Evolutionary conservation across 2,888 invertebrate genomes (phyloP).

Genomic region (Drosophila antonietae): DNA sequence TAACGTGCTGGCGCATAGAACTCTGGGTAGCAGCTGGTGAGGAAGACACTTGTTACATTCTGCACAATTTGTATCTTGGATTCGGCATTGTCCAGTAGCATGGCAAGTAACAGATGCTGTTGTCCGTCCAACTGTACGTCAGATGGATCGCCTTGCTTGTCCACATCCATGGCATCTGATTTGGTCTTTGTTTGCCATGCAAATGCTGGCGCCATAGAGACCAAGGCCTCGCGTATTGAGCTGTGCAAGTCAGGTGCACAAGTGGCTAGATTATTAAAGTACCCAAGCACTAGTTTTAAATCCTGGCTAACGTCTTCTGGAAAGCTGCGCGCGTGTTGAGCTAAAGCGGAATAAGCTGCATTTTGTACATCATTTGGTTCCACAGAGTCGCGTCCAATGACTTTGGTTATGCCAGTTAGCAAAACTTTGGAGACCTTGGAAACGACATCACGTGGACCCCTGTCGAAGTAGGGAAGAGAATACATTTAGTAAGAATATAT

Average conservation of each 20-base stretch:
- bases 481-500: background rate
- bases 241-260: slow-evolving; percentile 86
- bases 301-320: slow-evolving; percentile 89
- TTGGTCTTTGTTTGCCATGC: slow-evolving; percentile 82
- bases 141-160: slow-evolving; percentile 40
- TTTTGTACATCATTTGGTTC: slow-evolving; percentile 85
- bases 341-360: slow-evolving; percentile 84
- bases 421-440: slow-evolving; percentile 83
- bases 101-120: slow-evolving; percentile 86
- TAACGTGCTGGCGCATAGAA: slow-evolving; percentile 93
- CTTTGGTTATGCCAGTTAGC: slow-evolving; percentile 82
- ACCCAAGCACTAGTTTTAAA: slow-evolving; percentile 85
- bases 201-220: slow-evolving; percentile 89
- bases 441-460: slow-evolving; percentile 82
- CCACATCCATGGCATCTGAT: slow-evolving; percentile 69
- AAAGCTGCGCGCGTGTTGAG: slow-evolving; percentile 85
- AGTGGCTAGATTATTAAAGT: slow-evolving; percentile 83
- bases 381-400: slow-evolving; percentile 81
- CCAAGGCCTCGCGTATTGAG: slow-evolving; percentile 88
- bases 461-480: slow-evolving; percentile 20
- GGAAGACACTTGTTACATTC: slow-evolving; percentile 92
- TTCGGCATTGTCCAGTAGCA: slow-evolving; percentile 90
- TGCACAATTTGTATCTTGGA: slow-evolving; percentile 91
- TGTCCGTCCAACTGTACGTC: slow-evolving; percentile 82
- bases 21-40: slow-evolving; percentile 92